Evolutionary conservation across 1,140 invertebrate genomes (phyloP).

Genomic region (Pectinophora gossypiella): DNA sequence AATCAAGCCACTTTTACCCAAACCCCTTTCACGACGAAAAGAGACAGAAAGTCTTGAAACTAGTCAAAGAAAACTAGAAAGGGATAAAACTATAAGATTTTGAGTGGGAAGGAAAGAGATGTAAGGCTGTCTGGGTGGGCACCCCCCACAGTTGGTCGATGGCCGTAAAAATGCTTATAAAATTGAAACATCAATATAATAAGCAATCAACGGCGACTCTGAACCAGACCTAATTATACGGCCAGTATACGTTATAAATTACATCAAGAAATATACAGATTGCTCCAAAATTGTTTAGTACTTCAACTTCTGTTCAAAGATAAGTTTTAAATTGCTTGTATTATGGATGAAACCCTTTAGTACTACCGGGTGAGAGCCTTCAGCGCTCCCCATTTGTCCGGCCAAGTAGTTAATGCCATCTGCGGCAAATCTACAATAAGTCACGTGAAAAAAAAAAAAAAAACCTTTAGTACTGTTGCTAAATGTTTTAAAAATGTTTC

Average conservation of each 20-base stretch:
- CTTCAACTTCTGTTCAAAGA: too few relatives aligned
- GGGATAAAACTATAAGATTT: constrained; percentile 35
- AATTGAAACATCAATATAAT: constrained; percentile 76
- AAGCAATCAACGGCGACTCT: constrained; percentile 66
- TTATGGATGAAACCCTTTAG: too few relatives aligned
- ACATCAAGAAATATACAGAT: constrained; percentile 58
- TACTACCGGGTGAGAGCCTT: too few relatives aligned
- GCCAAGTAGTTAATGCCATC: too few relatives aligned
- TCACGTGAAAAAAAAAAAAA: too few relatives aligned
- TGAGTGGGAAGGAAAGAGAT: constrained; percentile 33
- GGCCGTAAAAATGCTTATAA: constrained; percentile 75
- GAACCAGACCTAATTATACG: constrained; percentile 68
- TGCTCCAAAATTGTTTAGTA: constrained; percentile 41
- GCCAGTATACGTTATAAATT: constrained; percentile 66
- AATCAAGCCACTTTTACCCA: not conserved
- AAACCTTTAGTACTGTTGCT: too few relatives aligned
- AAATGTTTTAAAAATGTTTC: too few relatives aligned
- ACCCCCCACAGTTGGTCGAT: constrained; percentile 71
- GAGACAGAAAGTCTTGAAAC: constrained; percentile 30
- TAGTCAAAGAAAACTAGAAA: constrained; percentile 44
- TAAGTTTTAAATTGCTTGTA: too few relatives aligned
- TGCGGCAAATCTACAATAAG: too few relatives aligned
- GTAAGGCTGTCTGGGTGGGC: constrained; percentile 56
- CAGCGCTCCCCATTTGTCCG: too few relatives aligned
- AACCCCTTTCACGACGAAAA: constrained; percentile 12